Evolutionary conservation across 1,140 invertebrate genomes (phyloP), one percentile per base, ranked within the genome.

Genomic region (Dendroctonus ponderosae): DNA sequence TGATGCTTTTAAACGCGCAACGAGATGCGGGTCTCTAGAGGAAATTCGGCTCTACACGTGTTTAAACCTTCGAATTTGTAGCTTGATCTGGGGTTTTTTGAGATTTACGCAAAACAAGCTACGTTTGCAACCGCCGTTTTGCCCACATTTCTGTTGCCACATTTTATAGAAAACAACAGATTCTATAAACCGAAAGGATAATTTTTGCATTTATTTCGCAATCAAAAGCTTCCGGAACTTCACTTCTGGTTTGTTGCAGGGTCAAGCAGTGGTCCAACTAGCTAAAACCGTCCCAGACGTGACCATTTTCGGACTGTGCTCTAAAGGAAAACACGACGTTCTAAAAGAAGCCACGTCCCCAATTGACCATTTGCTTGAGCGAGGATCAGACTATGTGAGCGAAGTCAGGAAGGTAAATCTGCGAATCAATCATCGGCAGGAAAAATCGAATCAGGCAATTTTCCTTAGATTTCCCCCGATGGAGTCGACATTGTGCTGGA

Each of bases 401-500:
- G 92, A 94, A 86, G 85, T 94, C 60, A 85, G 87, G 80, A 94
- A 94, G 60, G 66, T 68, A 59, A 8, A 51, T 12, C 49, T 4
- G 7, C 14, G 6, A 3, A 51, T 3, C 49, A 51, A 51, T 51
- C 14, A 8, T 51, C 15, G 2, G 3, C 5, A 3, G 44, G 9
- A 5, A 46, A 46, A 53, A 11, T 39, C 11, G 41, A 57, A 26
- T 57, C 9, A 40, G 6, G 5, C 39, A 57, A 57, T 26, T 37
- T 46, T 37, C 7, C n/a, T 37, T 51, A 67, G 80, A 80, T 90
- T 39, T 84, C 83, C 5, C 84, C 90, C 7, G 88, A 90, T 71
- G 93, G 93, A 39, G 91, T 96, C 6, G 91, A 95, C 75, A 87
- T 94, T 46, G 90, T 95, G 9, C 79, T 96, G 73, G 93, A 96